Base-by-base conservation (phyloP, 1,140 invertebrate genomes). In the Drosophila sechellia region DNA sequence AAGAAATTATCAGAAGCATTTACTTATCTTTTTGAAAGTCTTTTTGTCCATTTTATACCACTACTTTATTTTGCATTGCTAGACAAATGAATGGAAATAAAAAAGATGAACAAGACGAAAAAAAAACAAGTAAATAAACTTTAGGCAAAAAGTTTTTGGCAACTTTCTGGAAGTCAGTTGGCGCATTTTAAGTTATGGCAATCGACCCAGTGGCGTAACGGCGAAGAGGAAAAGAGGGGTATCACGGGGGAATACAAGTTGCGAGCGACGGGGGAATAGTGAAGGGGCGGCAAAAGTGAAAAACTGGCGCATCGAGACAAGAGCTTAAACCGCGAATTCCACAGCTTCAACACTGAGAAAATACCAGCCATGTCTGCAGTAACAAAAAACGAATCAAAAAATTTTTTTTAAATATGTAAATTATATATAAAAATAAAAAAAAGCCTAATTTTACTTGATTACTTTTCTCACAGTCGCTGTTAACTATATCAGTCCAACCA, bases 171-270 rank as follows among this genome's bases (percentile, higher is more conserved):
- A 76, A 86, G 84, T 76, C 84, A 77, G 79, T 86, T 86, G 79
- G 79, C 83, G 83, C 83, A 83, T 86, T 86, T 86, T 83, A 86
- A 86, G 83, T 87, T 87, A 83, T 61, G 71, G 65, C 83, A 87
- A 79, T 87, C 79, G 81, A 77, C 45, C 31, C 42, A 59, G 54
- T 15, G 37, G 64, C 59, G 53, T 61, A 12, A 17, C 42, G 17
- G n/a, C 11, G 20, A 43, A 20, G 8, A 4, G 52, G 25, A 20
- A 13, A 22, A 45, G 11, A 49, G 25, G 40, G 53, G 31, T 45
- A 68, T 43, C 64, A 20, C 59, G 27, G 59, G 64, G 64, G 64
- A 68, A 65, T 64, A 42, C 17, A 65, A 76, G 48, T 68, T 59
- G 49, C 35, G n/a, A 58, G 13, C 25, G 20, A 39, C 40, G 40